Base-by-base conservation (phyloP, 2,888 invertebrate species). In the Selenia dentaria region DNA sequence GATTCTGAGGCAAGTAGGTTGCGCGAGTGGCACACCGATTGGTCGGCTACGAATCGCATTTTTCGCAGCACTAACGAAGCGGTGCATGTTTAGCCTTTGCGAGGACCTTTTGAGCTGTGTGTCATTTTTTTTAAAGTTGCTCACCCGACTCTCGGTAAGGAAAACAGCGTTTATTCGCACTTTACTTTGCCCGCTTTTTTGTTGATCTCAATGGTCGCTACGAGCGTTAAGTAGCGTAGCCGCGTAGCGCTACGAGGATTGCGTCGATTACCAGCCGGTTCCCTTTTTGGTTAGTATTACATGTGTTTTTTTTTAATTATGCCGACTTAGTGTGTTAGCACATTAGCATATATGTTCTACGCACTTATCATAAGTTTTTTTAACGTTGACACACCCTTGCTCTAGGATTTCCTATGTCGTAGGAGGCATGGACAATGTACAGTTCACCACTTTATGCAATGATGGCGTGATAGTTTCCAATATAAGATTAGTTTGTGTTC, bases 1-100 rank as follows among this genome's bases (percentile, higher is more conserved):
- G 88, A 85, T 89, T 89, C 82, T 81, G 83, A 85, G 74, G 85
- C 87, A 89, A 88, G 88, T 86, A 84, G 84, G 85, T 80, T 85
- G 86, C 78, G 81, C 79, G 76, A 67, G 72, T 78, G 64, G 67
- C 67, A 63, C 74, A 70, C 70, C 81, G 83, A 84, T 84, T 81
- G 82, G 80, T 64, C 71, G 72, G 74, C 65, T 55, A 54, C 62
- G 71, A 64, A 76, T 72, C 72, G 49, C 66, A 54, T 49, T 85
- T 70, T 79, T 66, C 74, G 70, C 64, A 62, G 70, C 67, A 64
- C 84, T 85, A 87, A 86, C 87, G 84, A 87, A 84, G 79, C 83
- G 77, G 69, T 61, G 71, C 68, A 77, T 85, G 83, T 84, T 85
- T 83, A 75, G 84, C 78, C 82, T 80, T 80, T 83, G 79, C 68